Evolutionary conservation across 2,888 invertebrate genomes (phyloP), one percentile per base, ranked within the genome.

Genomic region (Agrilus mali): DNA sequence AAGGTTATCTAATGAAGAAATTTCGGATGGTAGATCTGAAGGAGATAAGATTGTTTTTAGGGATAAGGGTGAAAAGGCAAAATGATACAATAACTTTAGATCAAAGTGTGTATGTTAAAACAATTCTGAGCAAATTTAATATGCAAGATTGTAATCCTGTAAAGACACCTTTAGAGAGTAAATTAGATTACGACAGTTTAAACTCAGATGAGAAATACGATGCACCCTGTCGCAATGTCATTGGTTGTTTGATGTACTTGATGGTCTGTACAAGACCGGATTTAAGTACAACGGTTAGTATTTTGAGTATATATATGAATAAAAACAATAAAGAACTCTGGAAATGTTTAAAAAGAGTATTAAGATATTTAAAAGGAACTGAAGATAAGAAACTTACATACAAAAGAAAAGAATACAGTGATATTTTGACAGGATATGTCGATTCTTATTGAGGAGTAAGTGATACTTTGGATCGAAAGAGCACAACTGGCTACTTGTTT

Each of bases 371-470:
- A 22, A 33, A 42, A 39, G 45, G 47, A 16, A 45, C 47, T 35
- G 27, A 50, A 38, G 37, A 55, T 45, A 38, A 56, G 20, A 55
- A 57, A 52, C 44, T 59, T n/a, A n/a, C n/a, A n/a, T n/a, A 53
- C 44, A 45, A 36, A 22, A 43, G 42, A 42, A 45, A 43, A 50
- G 41, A 52, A 20, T 53, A 47, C 45, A 41, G 48, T 16, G 36
- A 56, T 38, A 42, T 51, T 16, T 32, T 56, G 31, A 38, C 43
- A 50, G 55, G 58, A 2, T 60, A 50, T 51, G 55, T 53, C 8
- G 56, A 59, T 46, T 50, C 57, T n/a, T 55, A 60, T 45, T 54
- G 51, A 51, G 50, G 41, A 33, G 47, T 31, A 43, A 42, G 50
- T 46, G 49, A 49, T 44, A 22, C 31, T 38, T 42, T 33, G 20